Conservation (phyloP, 1,140 invertebrate species). For the Telenomus remus region DNA sequence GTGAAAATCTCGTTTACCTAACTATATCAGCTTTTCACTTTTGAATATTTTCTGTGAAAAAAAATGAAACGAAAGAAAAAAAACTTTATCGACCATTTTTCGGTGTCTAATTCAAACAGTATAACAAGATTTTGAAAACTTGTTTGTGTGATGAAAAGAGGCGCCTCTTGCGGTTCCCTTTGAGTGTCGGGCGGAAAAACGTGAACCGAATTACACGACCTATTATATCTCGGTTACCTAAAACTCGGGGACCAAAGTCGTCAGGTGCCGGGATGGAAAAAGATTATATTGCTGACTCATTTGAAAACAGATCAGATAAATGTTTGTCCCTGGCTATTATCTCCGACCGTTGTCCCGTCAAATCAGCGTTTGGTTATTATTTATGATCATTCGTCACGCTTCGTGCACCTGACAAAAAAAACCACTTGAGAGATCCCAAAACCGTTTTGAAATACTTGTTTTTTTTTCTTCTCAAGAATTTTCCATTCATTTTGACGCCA, state of each 20-base stretch:
- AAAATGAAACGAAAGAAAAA: conserved; percentile 7
- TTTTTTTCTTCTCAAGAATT: no score
- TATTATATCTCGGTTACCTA: conserved; percentile 30
- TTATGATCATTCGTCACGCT: conserved; percentile 36
- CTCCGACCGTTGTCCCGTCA: conserved; percentile 32
- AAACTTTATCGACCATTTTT: conserved; percentile 19
- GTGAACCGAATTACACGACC: conserved; percentile 44
- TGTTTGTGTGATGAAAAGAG: conserved; percentile 29
- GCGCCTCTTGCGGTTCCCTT: conserved; percentile 44
- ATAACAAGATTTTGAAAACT: conserved; percentile 59
- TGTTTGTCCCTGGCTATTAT: conserved; percentile 35
- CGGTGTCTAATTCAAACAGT: conserved; percentile 18
- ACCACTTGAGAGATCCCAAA: background rate
- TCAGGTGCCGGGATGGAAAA: conserved; percentile 35
- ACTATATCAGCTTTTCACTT: no score
- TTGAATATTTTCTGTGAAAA: no score
- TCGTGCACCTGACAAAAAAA: conserved; percentile 4
- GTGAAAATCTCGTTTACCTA: no score
- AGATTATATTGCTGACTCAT: conserved; percentile 37
- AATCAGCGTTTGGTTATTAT: conserved; percentile 39
- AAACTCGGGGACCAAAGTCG: conserved; percentile 23
- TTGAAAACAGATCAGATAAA: conserved; percentile 47
- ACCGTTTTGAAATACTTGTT: no score
- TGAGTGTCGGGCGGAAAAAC: conserved; percentile 27
- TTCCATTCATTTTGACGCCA: no score